A percentile compares a stretch with the other conserved stretches of the same genome.
These are phyloP conservation scores for Drosophila grimshawi DNA, from an alignment of 1,140 invertebrate genomes.

Conservation along the genomic window DNA sequence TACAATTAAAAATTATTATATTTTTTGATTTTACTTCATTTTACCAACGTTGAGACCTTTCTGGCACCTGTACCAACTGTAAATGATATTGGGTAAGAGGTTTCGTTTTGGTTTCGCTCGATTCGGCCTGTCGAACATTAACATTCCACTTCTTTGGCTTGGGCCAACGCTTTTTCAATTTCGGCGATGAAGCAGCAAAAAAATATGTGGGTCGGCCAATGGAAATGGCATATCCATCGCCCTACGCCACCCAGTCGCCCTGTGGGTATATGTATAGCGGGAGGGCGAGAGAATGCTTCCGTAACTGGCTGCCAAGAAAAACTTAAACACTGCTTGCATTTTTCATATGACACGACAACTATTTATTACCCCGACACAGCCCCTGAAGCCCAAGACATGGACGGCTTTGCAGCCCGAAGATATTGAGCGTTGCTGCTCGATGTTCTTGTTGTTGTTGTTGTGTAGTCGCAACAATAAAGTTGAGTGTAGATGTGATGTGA, in stretches of 20 bases:
- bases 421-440: conserved; percentile 27
- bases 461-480: conserved; percentile 69
- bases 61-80: background rate
- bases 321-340: conserved; percentile 81
- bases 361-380: conserved; percentile 67
- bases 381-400: conserved; percentile 6
- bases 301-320: conserved; percentile 54
- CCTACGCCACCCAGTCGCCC: background rate
- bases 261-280: background rate
- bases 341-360: conserved; percentile 80
- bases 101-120: background rate
- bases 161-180: conserved; percentile 70
- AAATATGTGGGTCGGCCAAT: conserved; percentile 20
- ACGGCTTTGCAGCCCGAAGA: conserved; percentile 43
- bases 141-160: conserved; percentile 17
- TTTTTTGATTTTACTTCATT: background rate
- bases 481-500: conserved; percentile 46
- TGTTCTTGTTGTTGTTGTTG: conserved; percentile 27
- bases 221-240: conserved; percentile 58
- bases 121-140: conserved; percentile 32
- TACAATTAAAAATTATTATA: background rate
- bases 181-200: conserved; percentile 73
- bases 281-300: conserved; percentile 29
- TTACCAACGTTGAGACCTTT: no score
- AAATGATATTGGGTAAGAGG: conserved; percentile 17